These are phyloP conservation scores for Polyploca ridens DNA, from an alignment of 2,888 invertebrate genomes.

Conservation along the genomic window DNA sequence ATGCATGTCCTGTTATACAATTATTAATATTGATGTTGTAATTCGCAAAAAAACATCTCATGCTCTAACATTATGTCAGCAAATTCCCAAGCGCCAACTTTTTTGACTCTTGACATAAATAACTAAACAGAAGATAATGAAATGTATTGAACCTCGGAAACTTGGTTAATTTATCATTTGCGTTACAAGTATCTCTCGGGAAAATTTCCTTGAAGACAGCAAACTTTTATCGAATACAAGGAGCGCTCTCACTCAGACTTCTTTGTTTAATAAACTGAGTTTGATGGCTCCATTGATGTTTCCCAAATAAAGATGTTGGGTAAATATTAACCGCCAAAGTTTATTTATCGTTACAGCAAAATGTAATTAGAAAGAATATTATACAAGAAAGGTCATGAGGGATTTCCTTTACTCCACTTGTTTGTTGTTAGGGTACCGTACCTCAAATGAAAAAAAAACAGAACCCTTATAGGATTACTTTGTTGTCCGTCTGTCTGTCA, in stretches of 20 bases:
- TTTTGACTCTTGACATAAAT: slow-evolving; percentile 20
- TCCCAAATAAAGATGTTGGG: neutral
- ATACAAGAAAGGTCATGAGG: neutral
- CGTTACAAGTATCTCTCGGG: slow-evolving; percentile 53
- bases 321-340: slow-evolving; percentile 1
- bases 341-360: neutral
- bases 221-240: slow-evolving; percentile 62
- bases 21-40: no score
- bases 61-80: no score
- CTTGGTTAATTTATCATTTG: slow-evolving; percentile 76
- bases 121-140: slow-evolving; percentile 53
- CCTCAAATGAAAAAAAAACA: no score
- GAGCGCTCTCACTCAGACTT: slow-evolving; percentile 35
- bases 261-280: slow-evolving; percentile 59
- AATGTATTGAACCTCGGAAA: slow-evolving; percentile 66
- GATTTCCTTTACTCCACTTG: neutral
- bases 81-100: neutral
- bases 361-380: neutral
- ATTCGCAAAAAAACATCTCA: no score
- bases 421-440: no score
- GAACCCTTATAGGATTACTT: no score
- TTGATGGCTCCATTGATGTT: slow-evolving; percentile 36
- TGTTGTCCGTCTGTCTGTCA: no score
- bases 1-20: no score
- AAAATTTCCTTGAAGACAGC: slow-evolving; percentile 58